phyloP scores from a whole-genome alignment of 2,113 vertebrate species.

The Cnemophilus loriae region DNA sequence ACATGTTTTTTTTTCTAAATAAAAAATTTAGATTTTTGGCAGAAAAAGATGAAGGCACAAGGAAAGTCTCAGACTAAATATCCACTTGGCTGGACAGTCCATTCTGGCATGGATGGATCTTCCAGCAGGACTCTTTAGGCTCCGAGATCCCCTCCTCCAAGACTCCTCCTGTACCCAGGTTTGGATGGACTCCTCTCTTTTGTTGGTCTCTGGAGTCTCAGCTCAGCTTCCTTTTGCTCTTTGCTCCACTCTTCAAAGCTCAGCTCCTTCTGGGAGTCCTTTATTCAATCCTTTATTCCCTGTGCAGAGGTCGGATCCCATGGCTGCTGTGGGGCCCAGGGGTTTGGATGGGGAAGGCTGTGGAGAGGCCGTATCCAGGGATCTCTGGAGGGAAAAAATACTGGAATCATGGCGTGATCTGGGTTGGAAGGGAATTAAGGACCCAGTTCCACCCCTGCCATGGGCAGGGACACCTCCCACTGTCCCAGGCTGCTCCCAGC shows the following conservation, averaged over 20 bases:
- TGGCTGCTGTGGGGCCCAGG: neutral
- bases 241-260: neutral
- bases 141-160: neutral
- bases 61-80: neutral
- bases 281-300: neutral
- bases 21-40: no score
- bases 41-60: neutral
- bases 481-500: neutral
- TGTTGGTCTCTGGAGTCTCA: neutral
- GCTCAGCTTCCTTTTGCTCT: neutral
- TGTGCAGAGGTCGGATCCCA: neutral
- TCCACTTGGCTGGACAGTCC: neutral
- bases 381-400: neutral
- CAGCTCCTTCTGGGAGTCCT: neutral
- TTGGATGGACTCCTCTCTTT: neutral
- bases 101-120: neutral
- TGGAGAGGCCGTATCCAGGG: neutral
- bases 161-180: neutral
- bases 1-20: constrained; percentile 27
- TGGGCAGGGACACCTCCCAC: neutral
- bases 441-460: neutral
- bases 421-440: neutral
- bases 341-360: neutral
- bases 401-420: fast-evolving
- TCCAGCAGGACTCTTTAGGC: neutral